Conservation (phyloP, 1,140 invertebrate species). For the Trichomalopsis sarcophagae region DNA sequence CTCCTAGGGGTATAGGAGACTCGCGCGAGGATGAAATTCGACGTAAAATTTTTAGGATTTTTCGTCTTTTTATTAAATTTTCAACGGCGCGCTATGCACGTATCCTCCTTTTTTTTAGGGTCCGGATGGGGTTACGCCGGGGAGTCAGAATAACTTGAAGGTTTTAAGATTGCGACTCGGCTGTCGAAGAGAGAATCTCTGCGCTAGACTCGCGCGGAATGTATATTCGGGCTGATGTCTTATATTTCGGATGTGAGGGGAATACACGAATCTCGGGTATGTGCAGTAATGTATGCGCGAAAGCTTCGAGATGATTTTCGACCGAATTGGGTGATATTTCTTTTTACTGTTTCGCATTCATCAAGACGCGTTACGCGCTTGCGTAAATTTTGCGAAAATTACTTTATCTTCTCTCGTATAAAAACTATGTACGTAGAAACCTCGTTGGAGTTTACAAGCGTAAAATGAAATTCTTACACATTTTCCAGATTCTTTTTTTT, state of each 20-base stretch:
- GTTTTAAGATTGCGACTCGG: not conserved
- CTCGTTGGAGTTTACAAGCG: no score
- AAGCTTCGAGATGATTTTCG: not conserved
- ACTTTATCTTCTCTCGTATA: no score
- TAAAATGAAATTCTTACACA: no score
- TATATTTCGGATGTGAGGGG: not conserved
- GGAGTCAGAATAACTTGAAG: not conserved
- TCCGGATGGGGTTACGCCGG: not conserved
- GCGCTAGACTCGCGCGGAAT: no score
- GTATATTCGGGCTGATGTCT: not conserved
- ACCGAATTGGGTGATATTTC: no score
- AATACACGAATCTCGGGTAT: not conserved
- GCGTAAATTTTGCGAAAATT: not conserved
- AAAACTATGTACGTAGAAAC: no score
- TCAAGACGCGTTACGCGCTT: not conserved
- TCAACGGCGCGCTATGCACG: not conserved
- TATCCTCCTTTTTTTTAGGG: not conserved
- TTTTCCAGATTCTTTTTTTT: no score
- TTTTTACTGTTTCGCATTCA: no score
- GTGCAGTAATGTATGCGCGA: not conserved
- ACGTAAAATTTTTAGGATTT: slow-evolving; percentile 16
- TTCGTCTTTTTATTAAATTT: slow-evolving; percentile 43
- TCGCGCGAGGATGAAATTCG: not conserved
- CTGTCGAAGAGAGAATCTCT: not conserved
- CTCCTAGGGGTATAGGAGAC: not conserved